A percentile compares a stretch with the other conserved stretches of the same genome.
phyloP scores from a whole-genome alignment of 2,797 vertebrate species.

The Hipposideros larvatus region DNA sequence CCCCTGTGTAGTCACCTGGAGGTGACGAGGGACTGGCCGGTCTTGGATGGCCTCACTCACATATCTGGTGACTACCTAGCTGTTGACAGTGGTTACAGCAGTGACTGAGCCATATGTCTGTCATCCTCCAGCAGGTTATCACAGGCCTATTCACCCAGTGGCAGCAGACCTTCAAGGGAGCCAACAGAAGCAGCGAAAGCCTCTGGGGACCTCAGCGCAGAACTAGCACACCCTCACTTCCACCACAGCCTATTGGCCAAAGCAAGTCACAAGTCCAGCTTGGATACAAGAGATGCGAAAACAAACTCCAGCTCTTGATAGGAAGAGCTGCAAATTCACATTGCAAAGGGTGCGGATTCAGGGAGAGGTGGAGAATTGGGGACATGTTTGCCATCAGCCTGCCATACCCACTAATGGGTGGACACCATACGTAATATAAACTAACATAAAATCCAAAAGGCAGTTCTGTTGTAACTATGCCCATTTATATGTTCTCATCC shows the following conservation, averaged over 20 bases:
- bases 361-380: not conserved
- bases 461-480: not conserved
- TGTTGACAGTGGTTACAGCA: not conserved
- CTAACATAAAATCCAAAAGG: not conserved
- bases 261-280: not conserved
- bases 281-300: not conserved
- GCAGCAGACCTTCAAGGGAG: not conserved
- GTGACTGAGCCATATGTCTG: not conserved
- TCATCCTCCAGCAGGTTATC: not conserved
- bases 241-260: not conserved
- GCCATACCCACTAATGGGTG: not conserved
- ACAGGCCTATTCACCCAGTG: not conserved
- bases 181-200: fast-evolving
- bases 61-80: not conserved
- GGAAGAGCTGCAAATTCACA: not conserved
- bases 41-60: not conserved
- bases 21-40: not conserved
- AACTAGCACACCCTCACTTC: not conserved
- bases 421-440: not conserved
- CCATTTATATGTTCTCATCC: not conserved
- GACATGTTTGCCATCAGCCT: not conserved
- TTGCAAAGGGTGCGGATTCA: not conserved
- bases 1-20: not conserved
- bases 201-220: not conserved
- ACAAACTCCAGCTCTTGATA: too few relatives aligned